Conservation (phyloP, 2,888 invertebrate species). For the Apotomis capreana region DNA sequence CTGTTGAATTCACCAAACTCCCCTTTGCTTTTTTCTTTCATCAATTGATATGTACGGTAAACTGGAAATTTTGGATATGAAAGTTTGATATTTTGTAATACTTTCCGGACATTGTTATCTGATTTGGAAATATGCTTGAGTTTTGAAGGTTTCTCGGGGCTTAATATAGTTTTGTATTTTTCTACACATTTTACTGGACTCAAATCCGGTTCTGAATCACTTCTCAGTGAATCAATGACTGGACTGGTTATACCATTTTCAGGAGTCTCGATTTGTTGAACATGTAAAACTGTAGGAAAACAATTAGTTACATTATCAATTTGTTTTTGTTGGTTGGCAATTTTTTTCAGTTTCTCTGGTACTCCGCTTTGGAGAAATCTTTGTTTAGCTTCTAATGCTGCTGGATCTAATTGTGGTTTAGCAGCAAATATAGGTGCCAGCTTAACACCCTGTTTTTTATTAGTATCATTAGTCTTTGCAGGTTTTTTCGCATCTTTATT, state of each 20-base stretch:
- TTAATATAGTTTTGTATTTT: slow-evolving; percentile 53
- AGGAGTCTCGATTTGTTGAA: slow-evolving; percentile 77
- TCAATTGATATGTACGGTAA: slow-evolving; percentile 84
- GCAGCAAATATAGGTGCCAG: slow-evolving; percentile 88
- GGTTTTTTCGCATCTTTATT: slow-evolving; percentile 39
- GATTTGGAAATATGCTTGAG: slow-evolving; percentile 38
- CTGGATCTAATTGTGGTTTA: slow-evolving; percentile 84
- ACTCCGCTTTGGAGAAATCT: slow-evolving; percentile 89
- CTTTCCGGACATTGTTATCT: slow-evolving; percentile 50
- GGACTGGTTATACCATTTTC: slow-evolving; percentile 3
- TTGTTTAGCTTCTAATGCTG: slow-evolving; percentile 84
- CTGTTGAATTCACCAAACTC: slow-evolving; percentile 69
- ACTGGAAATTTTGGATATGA: slow-evolving; percentile 86
- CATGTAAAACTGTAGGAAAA: slow-evolving; percentile 86
- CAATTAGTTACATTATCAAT: slow-evolving; percentile 65
- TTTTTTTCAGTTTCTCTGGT: slow-evolving; percentile 85
- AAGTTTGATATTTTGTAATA: slow-evolving; percentile 81
- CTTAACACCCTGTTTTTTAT: slow-evolving; percentile 61
- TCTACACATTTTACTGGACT: slow-evolving; percentile 33
- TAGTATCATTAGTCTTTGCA: slow-evolving; percentile 29
- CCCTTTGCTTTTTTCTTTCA: slow-evolving; percentile 81
- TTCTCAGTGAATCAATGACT: slow-evolving; percentile 26
- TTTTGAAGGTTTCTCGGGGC: slow-evolving; percentile 40
- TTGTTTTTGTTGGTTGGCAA: slow-evolving; percentile 75
- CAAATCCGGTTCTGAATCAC: slow-evolving; percentile 43